Conservation (phyloP, 2,888 invertebrate species). For the Drosophila anomelani region DNA sequence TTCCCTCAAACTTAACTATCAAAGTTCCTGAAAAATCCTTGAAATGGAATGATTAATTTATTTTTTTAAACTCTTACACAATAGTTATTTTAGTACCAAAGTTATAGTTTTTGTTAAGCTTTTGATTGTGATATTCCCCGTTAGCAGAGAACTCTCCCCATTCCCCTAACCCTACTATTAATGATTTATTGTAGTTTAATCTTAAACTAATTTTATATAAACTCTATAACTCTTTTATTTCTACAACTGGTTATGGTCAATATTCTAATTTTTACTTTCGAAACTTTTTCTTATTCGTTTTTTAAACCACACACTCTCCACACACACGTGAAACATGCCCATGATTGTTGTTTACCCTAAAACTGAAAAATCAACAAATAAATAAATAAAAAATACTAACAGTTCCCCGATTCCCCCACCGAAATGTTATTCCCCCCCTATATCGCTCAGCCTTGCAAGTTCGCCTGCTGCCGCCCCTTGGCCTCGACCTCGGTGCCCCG, state of each 20-base stretch:
- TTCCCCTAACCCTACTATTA: slow-evolving; percentile 5
- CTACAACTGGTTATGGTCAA: slow-evolving; percentile 77
- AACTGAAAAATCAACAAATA: slow-evolving; percentile 10
- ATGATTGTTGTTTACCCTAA: slow-evolving; percentile 24
- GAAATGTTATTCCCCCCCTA: slow-evolving; percentile 85
- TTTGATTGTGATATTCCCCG: neutral
- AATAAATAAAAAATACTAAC: slow-evolving; percentile 40
- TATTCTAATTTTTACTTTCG: slow-evolving; percentile 73
- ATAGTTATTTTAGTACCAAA: neutral
- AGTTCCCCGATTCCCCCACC: slow-evolving; percentile 84
- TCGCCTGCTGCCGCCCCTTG: slow-evolving; percentile 83
- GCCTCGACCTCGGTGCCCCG: slow-evolving; percentile 82
- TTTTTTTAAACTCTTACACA: neutral
- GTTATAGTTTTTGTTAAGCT: slow-evolving; percentile 1
- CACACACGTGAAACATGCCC: slow-evolving; percentile 43
- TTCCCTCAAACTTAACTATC: neutral
- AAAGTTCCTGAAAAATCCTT: neutral
- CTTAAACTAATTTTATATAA: slow-evolving; percentile 46
- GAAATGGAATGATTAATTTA: slow-evolving; percentile 4
- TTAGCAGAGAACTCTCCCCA: slow-evolving; percentile 1
- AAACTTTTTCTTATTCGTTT: slow-evolving; percentile 63
- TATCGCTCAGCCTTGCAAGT: slow-evolving; percentile 83
- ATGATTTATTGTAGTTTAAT: slow-evolving; percentile 21
- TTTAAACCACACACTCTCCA: slow-evolving; percentile 43
- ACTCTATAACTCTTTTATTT: slow-evolving; percentile 50